A percentile compares a stretch with the other conserved stretches of the same genome.
phyloP scores from a whole-genome alignment of 2,888 invertebrate species.

The Melieria omissa region DNA sequence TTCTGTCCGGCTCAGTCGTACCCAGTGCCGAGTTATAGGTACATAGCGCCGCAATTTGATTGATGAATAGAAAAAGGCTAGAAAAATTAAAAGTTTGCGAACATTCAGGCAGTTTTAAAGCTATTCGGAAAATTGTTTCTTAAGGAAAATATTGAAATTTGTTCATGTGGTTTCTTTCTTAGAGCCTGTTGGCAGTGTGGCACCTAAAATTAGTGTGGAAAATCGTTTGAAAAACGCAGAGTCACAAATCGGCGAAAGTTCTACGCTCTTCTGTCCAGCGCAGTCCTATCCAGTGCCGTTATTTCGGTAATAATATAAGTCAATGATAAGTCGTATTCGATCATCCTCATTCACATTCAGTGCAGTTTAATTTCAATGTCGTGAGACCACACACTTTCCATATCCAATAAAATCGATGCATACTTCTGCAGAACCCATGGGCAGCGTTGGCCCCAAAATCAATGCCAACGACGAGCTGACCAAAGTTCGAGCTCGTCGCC shows the following conservation, averaged over 20 bases:
- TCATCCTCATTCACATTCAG: conserved; percentile 41
- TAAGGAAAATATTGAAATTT: too few species aligned
- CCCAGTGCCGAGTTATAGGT: conserved; percentile 80
- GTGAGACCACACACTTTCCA: conserved; percentile 1
- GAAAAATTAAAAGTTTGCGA: conserved; percentile 5
- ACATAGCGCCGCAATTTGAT: conserved; percentile 4
- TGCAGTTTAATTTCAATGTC: conserved; percentile 1
- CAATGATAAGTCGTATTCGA: neutral
- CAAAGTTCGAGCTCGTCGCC: conserved; percentile 50
- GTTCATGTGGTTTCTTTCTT: neutral
- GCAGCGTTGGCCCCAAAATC: conserved; percentile 72
- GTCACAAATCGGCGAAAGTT: conserved; percentile 61
- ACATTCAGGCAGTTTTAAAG: conserved; percentile 46
- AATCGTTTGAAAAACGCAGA: conserved; percentile 73
- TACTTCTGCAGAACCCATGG: conserved; percentile 67
- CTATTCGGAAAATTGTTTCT: neutral
- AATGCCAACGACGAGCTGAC: conserved; percentile 72
- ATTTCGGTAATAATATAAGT: conserved; percentile 68
- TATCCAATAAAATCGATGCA: neutral
- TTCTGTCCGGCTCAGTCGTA: conserved; percentile 81
- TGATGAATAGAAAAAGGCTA: neutral
- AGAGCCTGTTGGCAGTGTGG: conserved; percentile 72
- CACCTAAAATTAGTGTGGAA: conserved; percentile 69
- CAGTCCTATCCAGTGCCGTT: conserved; percentile 78
- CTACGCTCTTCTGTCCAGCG: conserved; percentile 78